Evolutionary conservation across 92 coral and sea anemone species (phyloP), one percentile per base, ranked within the genome.

Genomic region (Epizoanthus ramosus): DNA sequence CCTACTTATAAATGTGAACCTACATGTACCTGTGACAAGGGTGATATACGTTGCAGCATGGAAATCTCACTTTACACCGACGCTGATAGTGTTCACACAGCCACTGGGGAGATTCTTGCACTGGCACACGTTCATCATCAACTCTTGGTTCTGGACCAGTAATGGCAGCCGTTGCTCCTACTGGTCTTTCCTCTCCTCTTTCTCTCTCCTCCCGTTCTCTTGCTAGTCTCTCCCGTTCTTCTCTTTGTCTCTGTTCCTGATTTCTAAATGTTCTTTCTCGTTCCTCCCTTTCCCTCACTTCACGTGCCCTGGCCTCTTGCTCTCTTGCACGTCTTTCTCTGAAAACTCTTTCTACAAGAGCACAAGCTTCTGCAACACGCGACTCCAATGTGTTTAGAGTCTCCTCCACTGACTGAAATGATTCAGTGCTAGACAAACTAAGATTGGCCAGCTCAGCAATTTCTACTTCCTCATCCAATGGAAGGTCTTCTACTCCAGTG

Each of bases 101-200:
- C 81, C 81, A 75, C 21, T 59, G 53, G 8, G 81, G 81, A 35
- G 81, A 75, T 67, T 75, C 81, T 68, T 75, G 81, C 56, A 75
- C 68, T 12, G 81, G 81, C 59, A 37, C 60, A 3, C 28, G 60
- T 5, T 35, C 81, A 21, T 56, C 61, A 57, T n/a, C 52, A 59
- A 28, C n/a, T 6, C 35, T 65, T 25, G 52, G 65, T 56, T 74
- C 66, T 57, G 22, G 9, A 74, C 23, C 12, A 3, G 17, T 52
- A 28, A 15, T 8, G 22, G 12, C 80, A 6, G 28, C 56, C 1
- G 39, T 35, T 28, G 50, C 53, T 10, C 17, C 19, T 8, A 13
- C 8, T 37, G 43, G 43, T 5, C 43, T 50, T 1, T 19, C 41
- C 15, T 23, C 53, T 10, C 17, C 19, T n/a, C 45, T 19, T 50